Evolutionary conservation across 2,113 vertebrate genomes (phyloP).

Genomic region (Rhinolophus ferrumequinum): DNA sequence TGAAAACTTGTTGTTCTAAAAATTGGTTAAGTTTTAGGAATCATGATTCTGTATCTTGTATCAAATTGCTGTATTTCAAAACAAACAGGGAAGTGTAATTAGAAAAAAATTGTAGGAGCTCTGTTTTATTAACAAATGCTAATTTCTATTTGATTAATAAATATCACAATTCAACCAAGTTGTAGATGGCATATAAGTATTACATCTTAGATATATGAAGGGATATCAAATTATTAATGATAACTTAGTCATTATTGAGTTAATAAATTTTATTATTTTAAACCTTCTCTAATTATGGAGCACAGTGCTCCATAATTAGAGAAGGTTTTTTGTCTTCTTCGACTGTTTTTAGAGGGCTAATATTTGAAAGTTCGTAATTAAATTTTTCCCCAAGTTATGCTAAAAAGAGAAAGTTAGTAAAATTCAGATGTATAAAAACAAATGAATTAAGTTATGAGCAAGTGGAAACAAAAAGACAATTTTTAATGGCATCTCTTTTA

Average conservation of each 20-base stretch:
- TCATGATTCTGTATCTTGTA: neutral
- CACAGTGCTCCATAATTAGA: neutral
- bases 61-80: constrained; percentile 13
- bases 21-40: constrained; percentile 10
- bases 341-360: constrained; percentile 8
- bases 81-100: neutral
- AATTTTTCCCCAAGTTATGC: neutral
- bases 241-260: constrained; percentile 1
- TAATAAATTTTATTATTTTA: neutral
- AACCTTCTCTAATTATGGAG: too few species aligned
- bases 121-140: neutral
- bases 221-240: neutral
- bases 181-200: neutral
- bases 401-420: neutral
- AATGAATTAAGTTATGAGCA: neutral
- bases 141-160: constrained; percentile 1
- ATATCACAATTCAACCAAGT: neutral
- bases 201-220: neutral
- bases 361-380: neutral
- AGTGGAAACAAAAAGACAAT: neutral
- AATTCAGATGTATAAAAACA: neutral
- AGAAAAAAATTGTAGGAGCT: neutral
- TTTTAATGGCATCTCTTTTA: constrained; percentile 37
- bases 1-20: neutral
- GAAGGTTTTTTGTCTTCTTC: neutral